These are phyloP conservation scores for Sebastes nivosus DNA, from an alignment of 2,797 vertebrate species.

Conservation along the genomic window DNA sequence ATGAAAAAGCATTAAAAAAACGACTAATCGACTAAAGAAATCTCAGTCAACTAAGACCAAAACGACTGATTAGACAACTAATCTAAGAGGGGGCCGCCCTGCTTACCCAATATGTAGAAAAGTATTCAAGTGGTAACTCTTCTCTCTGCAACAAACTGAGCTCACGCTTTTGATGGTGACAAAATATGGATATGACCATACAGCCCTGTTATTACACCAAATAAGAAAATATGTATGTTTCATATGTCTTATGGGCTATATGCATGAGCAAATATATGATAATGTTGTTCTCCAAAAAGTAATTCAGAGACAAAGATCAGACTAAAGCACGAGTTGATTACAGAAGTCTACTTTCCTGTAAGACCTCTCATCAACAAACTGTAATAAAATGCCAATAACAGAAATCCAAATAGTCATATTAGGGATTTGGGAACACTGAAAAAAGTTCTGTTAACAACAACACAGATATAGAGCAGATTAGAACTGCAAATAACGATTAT, in stretches of 20 bases:
- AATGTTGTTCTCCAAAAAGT: not conserved
- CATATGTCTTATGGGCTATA: not conserved
- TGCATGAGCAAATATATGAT: not conserved
- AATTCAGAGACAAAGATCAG: not conserved
- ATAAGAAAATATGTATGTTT: not conserved
- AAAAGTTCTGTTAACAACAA: not conserved
- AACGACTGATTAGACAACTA: too few species aligned
- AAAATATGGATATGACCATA: not conserved
- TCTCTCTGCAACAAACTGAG: not conserved
- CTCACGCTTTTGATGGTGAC: not conserved
- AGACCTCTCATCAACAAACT: not conserved
- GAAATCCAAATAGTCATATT: not conserved
- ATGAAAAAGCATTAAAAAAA: too few species aligned
- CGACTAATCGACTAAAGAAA: too few species aligned
- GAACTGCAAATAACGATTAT: too few species aligned
- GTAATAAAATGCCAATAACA: not conserved
- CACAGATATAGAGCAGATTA: not conserved
- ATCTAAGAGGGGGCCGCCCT: too few species aligned
- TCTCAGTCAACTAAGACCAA: too few species aligned
- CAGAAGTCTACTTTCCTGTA: not conserved
- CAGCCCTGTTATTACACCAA: not conserved
- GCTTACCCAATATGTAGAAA: not conserved
- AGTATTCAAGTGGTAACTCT: not conserved
- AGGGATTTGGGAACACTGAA: fast-evolving
- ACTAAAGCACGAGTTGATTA: not conserved